These are phyloP conservation scores for Sphinx pinastri DNA, from an alignment of 2,888 invertebrate genomes.

Conservation along the genomic window DNA sequence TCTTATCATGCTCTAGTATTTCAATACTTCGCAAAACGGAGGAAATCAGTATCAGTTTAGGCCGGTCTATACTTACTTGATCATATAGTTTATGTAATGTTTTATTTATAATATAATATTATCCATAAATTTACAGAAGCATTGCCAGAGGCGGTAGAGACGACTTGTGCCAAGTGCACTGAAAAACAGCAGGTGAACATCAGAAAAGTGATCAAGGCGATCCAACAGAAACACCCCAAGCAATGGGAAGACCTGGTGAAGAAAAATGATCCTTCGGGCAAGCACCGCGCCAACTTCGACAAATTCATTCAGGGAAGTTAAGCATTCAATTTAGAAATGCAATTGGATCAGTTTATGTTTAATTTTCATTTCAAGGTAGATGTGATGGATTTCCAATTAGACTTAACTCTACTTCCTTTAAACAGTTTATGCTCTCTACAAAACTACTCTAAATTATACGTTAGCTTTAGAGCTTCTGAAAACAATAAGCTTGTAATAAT, in stretches of 20 bases:
- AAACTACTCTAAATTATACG: neutral
- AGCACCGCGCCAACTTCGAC: slow-evolving; percentile 86
- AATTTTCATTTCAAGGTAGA: slow-evolving; percentile 12
- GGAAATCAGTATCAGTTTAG: too few species aligned
- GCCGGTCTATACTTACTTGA: too few species aligned
- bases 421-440: neutral
- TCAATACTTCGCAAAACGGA: too few species aligned
- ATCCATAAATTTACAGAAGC: slow-evolving; percentile 78
- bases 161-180: slow-evolving; percentile 87
- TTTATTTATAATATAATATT: neutral
- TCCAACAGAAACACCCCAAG: slow-evolving; percentile 86
- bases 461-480: neutral
- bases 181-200: slow-evolving; percentile 86
- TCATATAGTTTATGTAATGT: too few species aligned
- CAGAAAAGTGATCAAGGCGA: slow-evolving; percentile 86
- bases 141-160: slow-evolving; percentile 87
- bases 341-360: slow-evolving; percentile 29
- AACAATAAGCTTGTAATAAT: slow-evolving; percentile 8
- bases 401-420: neutral
- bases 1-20: too few species aligned
- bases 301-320: slow-evolving; percentile 74
- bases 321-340: slow-evolving; percentile 35
- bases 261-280: slow-evolving; percentile 88
- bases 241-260: slow-evolving; percentile 87
- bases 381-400: neutral